Evolutionary conservation across 2,888 invertebrate genomes (phyloP), one percentile per base, ranked within the genome.

Genomic region (Sepiola atlantica): DNA sequence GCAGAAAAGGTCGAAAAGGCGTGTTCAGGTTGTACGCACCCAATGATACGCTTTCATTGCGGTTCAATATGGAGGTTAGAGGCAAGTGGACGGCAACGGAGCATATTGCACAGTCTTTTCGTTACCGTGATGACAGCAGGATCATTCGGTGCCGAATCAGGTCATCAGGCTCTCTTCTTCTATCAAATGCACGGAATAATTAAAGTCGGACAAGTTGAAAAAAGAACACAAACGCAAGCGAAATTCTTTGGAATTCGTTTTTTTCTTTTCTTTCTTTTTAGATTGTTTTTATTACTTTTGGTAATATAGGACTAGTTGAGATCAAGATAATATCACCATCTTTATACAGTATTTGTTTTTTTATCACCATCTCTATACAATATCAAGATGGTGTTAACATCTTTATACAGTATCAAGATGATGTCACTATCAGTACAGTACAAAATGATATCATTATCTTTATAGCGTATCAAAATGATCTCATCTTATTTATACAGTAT

Each of bases 161-260:
- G 21, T 77, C 77, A 77, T 77, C 77, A 32, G 77, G 32, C 77
- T 32, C n/a, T 77, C n/a, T 77, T 77, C 77, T 77, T 77, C 77
- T 45, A 45, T 45, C 16, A 77, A 77, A 77, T 77, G 32, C 77
- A 77, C 28, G 14, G 4, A 32, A 77, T 77, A 77, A 77, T 77
- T 77, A n/a, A 77, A 77, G 77, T 77, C 16, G n/a, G 32, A 4
- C 77, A 77, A 77, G n/a, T 61, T 61, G 35, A 55, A 94, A 91
- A 90, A 35, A 94, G 90, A 91, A 54, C 18, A 55, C n/a, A 54
- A 94, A 91, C 24, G 55, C 54, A 55, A 94, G 35, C 45, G 35
- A 55, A 32, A 94, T 54, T 28, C n/a, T 32, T 61, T 20, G n/a
- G 32, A 32, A 3, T 55, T 55, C n/a, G n/a, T 54, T 35, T 57